Percentiles rank a stretch among this genome's conserved stretches.
These are phyloP conservation scores for Hirundichthys speculiger DNA, from an alignment of 2,113 vertebrate genomes.

Conservation along the genomic window DNA sequence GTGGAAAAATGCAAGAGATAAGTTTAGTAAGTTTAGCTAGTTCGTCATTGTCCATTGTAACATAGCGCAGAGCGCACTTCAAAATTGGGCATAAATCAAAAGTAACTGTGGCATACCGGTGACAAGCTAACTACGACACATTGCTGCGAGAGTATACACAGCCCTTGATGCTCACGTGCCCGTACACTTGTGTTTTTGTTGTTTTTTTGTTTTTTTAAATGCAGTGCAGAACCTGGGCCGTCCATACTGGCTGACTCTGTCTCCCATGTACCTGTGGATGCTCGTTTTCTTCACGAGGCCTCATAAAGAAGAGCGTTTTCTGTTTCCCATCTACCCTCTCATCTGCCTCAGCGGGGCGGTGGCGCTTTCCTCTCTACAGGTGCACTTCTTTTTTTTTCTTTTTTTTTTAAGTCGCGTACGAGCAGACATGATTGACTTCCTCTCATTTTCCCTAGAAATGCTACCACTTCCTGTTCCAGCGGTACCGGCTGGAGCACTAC, in stretches of 20 bases:
- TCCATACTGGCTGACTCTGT: conserved; percentile 96
- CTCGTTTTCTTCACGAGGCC: conserved; percentile 95
- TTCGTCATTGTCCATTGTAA: too few relatives aligned
- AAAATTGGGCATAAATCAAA: too few relatives aligned
- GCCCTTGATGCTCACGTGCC: conserved; percentile 14
- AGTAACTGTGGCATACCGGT: too few relatives aligned
- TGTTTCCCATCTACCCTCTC: conserved; percentile 96
- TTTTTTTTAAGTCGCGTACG: not conserved
- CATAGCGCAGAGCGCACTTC: too few relatives aligned
- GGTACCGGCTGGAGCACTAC: conserved; percentile 95
- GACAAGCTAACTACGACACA: too few relatives aligned
- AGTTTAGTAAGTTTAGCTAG: too few relatives aligned
- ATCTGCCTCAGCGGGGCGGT: conserved; percentile 94
- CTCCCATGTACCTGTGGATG: conserved; percentile 98
- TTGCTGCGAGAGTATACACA: too few relatives aligned
- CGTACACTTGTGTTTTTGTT: too few relatives aligned
- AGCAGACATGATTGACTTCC: not conserved
- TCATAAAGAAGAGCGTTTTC: conserved; percentile 97
- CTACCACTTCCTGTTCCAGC: conserved; percentile 97
- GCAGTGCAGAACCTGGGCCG: conserved; percentile 97
- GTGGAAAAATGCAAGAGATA: too few relatives aligned
- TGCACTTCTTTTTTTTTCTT: conserved; percentile 49
- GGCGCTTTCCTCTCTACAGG: conserved; percentile 95
- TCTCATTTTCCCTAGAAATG: conserved; percentile 87
- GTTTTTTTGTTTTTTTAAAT: conserved; percentile 63